Conservation (phyloP, 2,113 vertebrate genomes). For the pig (Sus scrofa) region T2T-Sscrofa CM000817.6:98508001-98508500, state of each 20-base stretch:
- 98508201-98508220: background rate
- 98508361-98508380: background rate
- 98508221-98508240: background rate
- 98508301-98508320: background rate
- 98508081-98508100: background rate
- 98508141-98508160: background rate
- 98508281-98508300: background rate
- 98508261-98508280: conserved; percentile 4
- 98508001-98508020: background rate
- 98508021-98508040: background rate
- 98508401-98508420: background rate
- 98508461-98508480: background rate
- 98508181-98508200: background rate
- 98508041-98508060: background rate
- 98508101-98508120: background rate
- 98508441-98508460: background rate
- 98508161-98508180: background rate
- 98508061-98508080: background rate
- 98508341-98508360: conserved; percentile 26
- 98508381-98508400: background rate
- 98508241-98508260: background rate
- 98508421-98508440: background rate
- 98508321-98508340: background rate
- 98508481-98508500: background rate
- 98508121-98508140: background rate